Evolutionary conservation across 2,113 vertebrate genomes (phyloP).

Genomic region (Falcunculus frontatus): DNA sequence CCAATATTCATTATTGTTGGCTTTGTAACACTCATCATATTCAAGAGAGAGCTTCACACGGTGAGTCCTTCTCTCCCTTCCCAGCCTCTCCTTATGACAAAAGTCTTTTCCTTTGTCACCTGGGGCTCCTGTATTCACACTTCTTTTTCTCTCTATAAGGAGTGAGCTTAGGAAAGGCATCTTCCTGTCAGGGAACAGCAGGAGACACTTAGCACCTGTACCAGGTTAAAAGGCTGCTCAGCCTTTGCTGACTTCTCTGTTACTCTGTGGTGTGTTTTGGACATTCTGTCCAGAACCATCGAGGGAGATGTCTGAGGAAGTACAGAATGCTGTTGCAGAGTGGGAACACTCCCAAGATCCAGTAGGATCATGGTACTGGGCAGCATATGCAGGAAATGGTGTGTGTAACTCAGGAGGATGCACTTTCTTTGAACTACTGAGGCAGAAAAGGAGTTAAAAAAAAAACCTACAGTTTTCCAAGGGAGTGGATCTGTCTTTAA

Average conservation of each 20-base stretch:
- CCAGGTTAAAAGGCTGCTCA: neutral
- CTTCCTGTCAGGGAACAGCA: neutral
- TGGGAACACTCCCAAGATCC: neutral
- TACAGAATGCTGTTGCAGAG: neutral
- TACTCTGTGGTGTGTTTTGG: neutral
- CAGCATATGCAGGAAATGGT: neutral
- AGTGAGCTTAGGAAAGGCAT: neutral
- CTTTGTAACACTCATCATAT: constrained; percentile 95
- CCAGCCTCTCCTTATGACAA: neutral
- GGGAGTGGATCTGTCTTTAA: neutral
- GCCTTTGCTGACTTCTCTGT: neutral
- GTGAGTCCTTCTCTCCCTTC: constrained; percentile 71
- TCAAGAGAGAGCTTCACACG: constrained; percentile 98
- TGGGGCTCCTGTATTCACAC: neutral
- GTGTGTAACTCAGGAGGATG: neutral
- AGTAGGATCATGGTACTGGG: neutral
- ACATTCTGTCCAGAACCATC: neutral
- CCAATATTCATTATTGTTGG: constrained; percentile 91
- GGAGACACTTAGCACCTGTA: neutral
- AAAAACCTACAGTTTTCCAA: neutral
- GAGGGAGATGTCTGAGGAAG: neutral
- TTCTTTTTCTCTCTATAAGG: neutral
- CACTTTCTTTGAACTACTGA: neutral
- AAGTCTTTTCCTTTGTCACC: neutral
- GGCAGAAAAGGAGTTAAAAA: neutral